A percentile compares a stretch with the other conserved stretches of the same genome.
phyloP scores from a whole-genome alignment of 1,140 invertebrate species.

The Cylas formicarius region DNA sequence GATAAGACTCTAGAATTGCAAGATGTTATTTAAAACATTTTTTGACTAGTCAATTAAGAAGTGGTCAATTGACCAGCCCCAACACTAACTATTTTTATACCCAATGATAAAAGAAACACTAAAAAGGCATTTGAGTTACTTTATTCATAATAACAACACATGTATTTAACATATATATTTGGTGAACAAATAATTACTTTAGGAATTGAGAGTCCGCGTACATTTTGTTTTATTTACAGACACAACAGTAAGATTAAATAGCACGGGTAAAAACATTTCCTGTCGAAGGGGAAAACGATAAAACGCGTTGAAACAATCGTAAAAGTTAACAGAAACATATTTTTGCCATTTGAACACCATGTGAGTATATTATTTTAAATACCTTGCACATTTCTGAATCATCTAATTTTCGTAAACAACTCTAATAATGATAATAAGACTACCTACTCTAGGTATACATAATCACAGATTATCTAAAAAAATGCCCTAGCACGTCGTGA shows the following conservation, averaged over 20 bases:
- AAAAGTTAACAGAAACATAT: conserved; percentile 16
- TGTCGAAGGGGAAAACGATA: conserved; percentile 8
- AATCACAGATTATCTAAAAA: conserved; percentile 39
- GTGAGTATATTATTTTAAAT: conserved; percentile 14
- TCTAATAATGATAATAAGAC: conserved; percentile 14
- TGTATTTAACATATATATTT: conserved; percentile 42
- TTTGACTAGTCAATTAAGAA: too few species aligned
- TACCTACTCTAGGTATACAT: conserved; percentile 33
- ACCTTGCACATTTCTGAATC: conserved; percentile 20
- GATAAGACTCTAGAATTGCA: too few species aligned
- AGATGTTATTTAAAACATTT: too few species aligned
- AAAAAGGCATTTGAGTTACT: conserved; percentile 17
- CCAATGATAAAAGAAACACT: too few species aligned
- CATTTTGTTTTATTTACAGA: conserved; percentile 35
- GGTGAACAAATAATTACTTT: conserved; percentile 40
- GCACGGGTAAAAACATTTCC: conserved; percentile 27
- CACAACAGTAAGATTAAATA: conserved; percentile 34
- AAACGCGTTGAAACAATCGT: conserved; percentile 10
- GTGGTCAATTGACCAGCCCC: too few species aligned
- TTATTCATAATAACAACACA: conserved; percentile 39
- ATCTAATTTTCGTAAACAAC: conserved; percentile 2
- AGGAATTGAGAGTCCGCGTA: conserved; percentile 33
- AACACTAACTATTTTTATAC: too few species aligned
- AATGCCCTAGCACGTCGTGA: conserved; percentile 6
- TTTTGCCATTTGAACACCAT: conserved; percentile 15